Evolutionary conservation across 2,888 invertebrate genomes (phyloP).

Genomic region (Biston stratarius): DNA sequence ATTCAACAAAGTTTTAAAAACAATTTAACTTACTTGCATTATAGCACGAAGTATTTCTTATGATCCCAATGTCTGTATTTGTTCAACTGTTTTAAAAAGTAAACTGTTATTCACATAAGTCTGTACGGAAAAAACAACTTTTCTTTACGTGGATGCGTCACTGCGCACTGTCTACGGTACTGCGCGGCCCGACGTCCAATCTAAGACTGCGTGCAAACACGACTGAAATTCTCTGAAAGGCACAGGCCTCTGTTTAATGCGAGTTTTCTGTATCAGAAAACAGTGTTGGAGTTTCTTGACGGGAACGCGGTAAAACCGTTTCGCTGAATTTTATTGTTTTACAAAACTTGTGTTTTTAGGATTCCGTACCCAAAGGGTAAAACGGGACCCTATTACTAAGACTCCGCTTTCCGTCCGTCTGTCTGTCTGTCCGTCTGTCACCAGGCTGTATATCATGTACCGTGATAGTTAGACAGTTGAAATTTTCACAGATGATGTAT

Average conservation of each 20-base stretch:
- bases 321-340: too few species aligned
- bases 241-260: not conserved
- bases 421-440: too few species aligned
- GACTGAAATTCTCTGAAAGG: slow-evolving; percentile 26
- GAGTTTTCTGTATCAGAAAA: not conserved
- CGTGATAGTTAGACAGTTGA: too few species aligned
- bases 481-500: too few species aligned
- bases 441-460: too few species aligned
- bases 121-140: slow-evolving; percentile 13
- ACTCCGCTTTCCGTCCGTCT: too few species aligned
- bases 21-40: slow-evolving; percentile 28
- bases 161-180: not conserved
- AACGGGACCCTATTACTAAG: too few species aligned
- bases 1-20: slow-evolving; percentile 1
- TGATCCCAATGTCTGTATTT: slow-evolving; percentile 18
- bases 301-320: too few species aligned
- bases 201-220: slow-evolving; percentile 20
- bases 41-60: slow-evolving; percentile 2
- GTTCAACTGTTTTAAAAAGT: slow-evolving; percentile 3
- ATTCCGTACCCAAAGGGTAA: too few species aligned
- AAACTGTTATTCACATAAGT: slow-evolving; percentile 16
- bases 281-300: too few species aligned
- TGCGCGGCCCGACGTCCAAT: slow-evolving; percentile 20
- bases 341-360: too few species aligned
- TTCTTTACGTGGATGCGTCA: not conserved